phyloP scores from a whole-genome alignment of 2,888 invertebrate species.

The Amphipyra tragopoginis region DNA sequence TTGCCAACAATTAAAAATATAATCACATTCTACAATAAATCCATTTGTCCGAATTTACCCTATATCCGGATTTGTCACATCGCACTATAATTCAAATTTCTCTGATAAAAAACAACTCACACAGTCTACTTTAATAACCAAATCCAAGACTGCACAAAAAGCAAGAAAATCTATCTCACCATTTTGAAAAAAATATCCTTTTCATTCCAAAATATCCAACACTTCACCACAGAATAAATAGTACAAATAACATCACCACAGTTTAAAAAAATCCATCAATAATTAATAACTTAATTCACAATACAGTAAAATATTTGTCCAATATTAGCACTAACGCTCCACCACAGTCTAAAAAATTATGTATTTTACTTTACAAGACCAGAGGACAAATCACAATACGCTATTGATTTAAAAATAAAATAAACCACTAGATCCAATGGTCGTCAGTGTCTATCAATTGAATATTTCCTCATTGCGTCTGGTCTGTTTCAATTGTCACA shows the following conservation, averaged over 20 bases:
- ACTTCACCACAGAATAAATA: no score
- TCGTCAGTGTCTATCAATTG: slow-evolving; percentile 38
- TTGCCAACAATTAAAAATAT: no score
- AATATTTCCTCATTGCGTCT: slow-evolving; percentile 46
- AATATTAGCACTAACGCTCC: neutral
- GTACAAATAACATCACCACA: neutral
- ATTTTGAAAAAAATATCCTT: neutral
- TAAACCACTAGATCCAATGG: slow-evolving; percentile 16
- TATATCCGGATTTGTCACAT: no score
- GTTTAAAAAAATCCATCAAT: neutral
- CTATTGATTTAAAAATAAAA: slow-evolving; percentile 21
- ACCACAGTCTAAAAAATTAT: neutral
- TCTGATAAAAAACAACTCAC: no score
- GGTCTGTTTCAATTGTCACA: slow-evolving; percentile 4
- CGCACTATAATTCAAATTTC: no score
- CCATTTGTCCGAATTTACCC: no score
- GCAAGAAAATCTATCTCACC: slow-evolving; percentile 2
- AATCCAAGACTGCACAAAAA: no score
- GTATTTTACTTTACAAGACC: neutral
- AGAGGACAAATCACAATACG: slow-evolving; percentile 7
- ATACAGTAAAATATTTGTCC: no score
- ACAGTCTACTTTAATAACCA: no score
- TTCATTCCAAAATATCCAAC: neutral
- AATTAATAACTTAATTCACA: no score
- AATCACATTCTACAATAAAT: no score